Base-by-base conservation (phyloP, 1,140 invertebrate genomes). In the Telenomus remus region DNA sequence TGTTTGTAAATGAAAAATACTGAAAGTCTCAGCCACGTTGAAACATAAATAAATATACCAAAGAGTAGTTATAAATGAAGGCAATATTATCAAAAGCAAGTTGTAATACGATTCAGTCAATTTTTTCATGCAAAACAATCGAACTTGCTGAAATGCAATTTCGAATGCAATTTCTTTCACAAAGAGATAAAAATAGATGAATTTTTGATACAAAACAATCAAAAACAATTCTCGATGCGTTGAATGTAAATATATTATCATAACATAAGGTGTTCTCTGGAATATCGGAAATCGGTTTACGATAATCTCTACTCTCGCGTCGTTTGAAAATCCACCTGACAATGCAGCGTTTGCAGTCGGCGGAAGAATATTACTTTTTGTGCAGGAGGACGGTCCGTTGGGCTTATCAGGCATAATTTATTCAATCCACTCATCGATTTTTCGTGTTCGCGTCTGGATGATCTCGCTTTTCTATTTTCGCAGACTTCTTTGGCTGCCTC, bases 391-490 rank as follows among this genome's bases (percentile, higher is more conserved):
- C 42, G 61, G 57, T 76, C 66, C 61, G 61, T 51, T 65, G 65
- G 51, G 60, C 74, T 71, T 74, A 74, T 74, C 71, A 63, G 64
- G 56, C 49, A 71, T 76, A 76, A 76, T 76, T 76, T 76, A 71
- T 71, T 71, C 66, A 71, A 76, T 71, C 66, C 66, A 71, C 56
- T 76, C 66, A 76, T 76, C 74, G 61, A 76, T 76, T 76, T 76
- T 76, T 76, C 61, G 61, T 66, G 61, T 69, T 55, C 49, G 34
- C 60, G 64, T 66, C 59, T 49, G 66, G 66, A 76, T 76, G 65
- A 76, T 65, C 56, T 61, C 51, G 14, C 61, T 47, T 47, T 37
- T 35, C 64, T 27, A 27, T 70, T 72, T 60, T 64, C 51, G 51
- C 39, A 16, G 59, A 54, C 59, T 64, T 72, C 51, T 43, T 64